Base-by-base conservation (phyloP, 2,888 invertebrate species). In the Drosophila limbata region DNA sequence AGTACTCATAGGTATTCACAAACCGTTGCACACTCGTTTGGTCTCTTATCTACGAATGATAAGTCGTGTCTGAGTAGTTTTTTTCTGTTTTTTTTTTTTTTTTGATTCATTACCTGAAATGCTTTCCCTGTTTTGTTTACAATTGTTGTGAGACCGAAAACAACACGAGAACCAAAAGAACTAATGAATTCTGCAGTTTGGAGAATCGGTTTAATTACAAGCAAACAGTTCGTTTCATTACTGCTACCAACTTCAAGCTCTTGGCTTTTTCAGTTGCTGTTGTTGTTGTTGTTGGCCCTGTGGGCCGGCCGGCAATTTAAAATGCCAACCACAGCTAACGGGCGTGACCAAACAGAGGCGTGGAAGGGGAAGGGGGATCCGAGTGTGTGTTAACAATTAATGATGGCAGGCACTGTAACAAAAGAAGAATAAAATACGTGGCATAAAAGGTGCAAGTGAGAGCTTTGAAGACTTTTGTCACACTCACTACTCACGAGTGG, bases 261-360 rank as follows among this genome's bases (percentile, higher is more conserved):
- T 57, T 45, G 15, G 47, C 33, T 55, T 35, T 21, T 44, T n/a
- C 10, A 47, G 63, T 28, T 50, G 21, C 3, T 25, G 5, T 25
- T 25, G 21, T 2, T 21, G 21, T 21, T 21, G 21, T 21, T 21
- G 25, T 25, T 10, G 15, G 42, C 55, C 44, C 19, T 50, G 11
- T 47, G 19, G 25, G 53, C 56, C 57, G 42, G 77, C 59, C 71
- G 72, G 69, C 63, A 73, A 79, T 79, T 81, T 81, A 73, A 74
- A 77, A 81, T 81, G 81, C 83, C 80, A 79, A 74, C 70, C 80
- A 83, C 82, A 81, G 52, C 21, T 65, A 65, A 61, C 47, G 47
- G 39, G 57, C 71, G 71, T 76, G 79, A 64, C 33, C 40, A 35
- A 39, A 21, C 44, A 31, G 42, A 21, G 45, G 37, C 4, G 35